A percentile compares a stretch with the other conserved stretches of the same genome.
Conservation (phyloP, 2,888 invertebrate species). For the Scaeva pyrastri region DNA sequence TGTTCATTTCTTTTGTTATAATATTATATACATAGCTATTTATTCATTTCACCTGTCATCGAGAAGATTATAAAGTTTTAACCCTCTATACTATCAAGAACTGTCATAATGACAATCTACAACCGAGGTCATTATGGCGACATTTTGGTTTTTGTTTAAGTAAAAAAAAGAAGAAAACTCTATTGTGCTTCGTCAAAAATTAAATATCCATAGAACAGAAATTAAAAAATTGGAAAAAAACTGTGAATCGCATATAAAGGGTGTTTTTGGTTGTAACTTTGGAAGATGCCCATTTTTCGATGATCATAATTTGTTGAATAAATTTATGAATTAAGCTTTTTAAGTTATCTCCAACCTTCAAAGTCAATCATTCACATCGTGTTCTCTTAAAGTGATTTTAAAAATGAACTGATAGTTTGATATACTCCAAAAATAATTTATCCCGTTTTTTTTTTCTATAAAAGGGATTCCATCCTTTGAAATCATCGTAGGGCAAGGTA, state of each 20-base stretch:
- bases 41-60: slow-evolving; percentile 67
- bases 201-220: neutral
- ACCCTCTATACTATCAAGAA: neutral
- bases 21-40: slow-evolving; percentile 14
- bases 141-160: slow-evolving; percentile 41
- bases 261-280: neutral
- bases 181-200: slow-evolving; percentile 31
- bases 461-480: too few relatives aligned
- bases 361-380: too few relatives aligned
- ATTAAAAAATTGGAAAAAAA: neutral
- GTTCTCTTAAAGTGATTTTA: too few relatives aligned
- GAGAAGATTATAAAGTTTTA: slow-evolving; percentile 58
- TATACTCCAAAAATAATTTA: too few relatives aligned
- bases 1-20: neutral
- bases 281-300: too few relatives aligned
- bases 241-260: neutral
- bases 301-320: too few relatives aligned
- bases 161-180: slow-evolving; percentile 54
- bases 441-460: too few relatives aligned
- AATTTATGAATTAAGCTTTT: too few relatives aligned
- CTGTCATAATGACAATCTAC: slow-evolving; percentile 41
- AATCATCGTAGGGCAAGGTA: too few relatives aligned
- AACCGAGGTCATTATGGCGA: slow-evolving; percentile 63
- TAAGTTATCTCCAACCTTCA: too few relatives aligned
- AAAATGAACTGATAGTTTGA: too few relatives aligned